Percentiles rank a stretch among this genome's conserved stretches.
Evolutionary conservation across 2,113 vertebrate genomes (phyloP).

Genomic region (Pelecanoides urinatrix): DNA sequence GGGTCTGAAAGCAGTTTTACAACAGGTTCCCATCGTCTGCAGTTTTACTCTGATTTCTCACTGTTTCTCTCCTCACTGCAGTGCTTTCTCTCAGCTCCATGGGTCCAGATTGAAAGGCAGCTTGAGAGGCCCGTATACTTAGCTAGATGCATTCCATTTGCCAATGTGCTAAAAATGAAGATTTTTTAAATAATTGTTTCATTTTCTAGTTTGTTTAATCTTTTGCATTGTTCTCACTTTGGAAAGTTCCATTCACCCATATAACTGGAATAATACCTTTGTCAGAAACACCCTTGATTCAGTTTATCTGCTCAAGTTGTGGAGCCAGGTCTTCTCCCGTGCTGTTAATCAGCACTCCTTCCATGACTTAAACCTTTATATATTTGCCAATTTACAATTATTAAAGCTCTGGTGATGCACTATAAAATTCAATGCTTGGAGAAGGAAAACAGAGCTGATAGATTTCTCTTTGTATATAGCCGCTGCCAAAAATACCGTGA

Average conservation of each 20-base stretch:
- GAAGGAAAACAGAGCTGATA: neutral
- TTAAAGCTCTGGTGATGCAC: neutral
- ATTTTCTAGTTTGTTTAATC: slow-evolving; percentile 8
- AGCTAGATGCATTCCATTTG: slow-evolving; percentile 1
- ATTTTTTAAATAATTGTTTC: neutral
- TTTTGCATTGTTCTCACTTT: slow-evolving; percentile 19
- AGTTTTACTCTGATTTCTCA: neutral
- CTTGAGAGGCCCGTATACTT: slow-evolving; percentile 3
- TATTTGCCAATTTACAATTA: neutral
- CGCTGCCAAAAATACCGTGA: slow-evolving; percentile 12
- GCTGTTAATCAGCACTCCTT: neutral
- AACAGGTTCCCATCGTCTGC: neutral
- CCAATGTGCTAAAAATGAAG: slow-evolving; percentile 2
- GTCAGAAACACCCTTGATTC: neutral
- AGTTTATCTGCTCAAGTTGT: neutral
- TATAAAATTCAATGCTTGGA: neutral
- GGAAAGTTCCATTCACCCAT: slow-evolving; percentile 7
- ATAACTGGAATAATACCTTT: neutral
- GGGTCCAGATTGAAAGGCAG: slow-evolving; percentile 65
- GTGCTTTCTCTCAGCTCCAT: slow-evolving; percentile 24
- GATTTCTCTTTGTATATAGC: neutral
- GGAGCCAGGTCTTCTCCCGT: neutral
- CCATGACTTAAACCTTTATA: neutral
- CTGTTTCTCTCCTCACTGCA: neutral
- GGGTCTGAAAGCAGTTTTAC: neutral